A percentile compares a stretch with the other conserved stretches of the same genome.
phyloP scores from a whole-genome alignment of 2,113 vertebrate species.

The Psittacula cyanocephala region DNA sequence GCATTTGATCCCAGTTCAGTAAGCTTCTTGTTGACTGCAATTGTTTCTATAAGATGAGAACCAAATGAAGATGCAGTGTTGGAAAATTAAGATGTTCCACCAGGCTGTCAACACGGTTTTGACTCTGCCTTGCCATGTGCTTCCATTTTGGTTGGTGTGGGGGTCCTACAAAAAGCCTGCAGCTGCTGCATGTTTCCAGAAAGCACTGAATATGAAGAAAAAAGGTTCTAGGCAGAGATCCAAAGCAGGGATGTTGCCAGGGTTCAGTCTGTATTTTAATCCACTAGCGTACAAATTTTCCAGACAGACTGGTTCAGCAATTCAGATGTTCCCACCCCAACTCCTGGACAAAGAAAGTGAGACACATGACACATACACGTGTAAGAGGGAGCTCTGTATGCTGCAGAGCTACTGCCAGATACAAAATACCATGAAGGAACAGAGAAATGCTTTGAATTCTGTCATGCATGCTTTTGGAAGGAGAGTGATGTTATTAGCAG shows the following conservation, averaged over 20 bases:
- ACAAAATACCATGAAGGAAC: not conserved
- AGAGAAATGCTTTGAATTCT: slow-evolving; percentile 42
- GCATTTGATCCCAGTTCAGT: not conserved
- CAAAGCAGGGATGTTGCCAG: slow-evolving; percentile 23
- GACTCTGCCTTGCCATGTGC: not conserved
- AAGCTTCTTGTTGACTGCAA: not conserved
- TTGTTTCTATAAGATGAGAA: not conserved
- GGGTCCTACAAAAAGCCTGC: not conserved
- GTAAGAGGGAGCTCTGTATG: not conserved
- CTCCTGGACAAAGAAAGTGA: not conserved
- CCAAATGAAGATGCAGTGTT: not conserved
- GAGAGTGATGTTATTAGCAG: slow-evolving; percentile 43
- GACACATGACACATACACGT: slow-evolving; percentile 3
- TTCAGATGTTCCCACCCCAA: slow-evolving; percentile 12
- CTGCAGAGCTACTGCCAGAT: not conserved
- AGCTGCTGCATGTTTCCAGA: slow-evolving; percentile 12
- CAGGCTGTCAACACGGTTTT: not conserved
- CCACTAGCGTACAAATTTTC: not conserved
- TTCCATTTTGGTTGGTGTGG: not conserved
- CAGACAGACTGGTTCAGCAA: slow-evolving; percentile 31
- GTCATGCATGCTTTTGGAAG: slow-evolving; percentile 34
- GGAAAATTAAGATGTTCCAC: not conserved
- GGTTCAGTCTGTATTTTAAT: slow-evolving; percentile 21
- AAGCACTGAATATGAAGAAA: slow-evolving; percentile 1
- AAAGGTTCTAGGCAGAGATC: slow-evolving; percentile 43